Base-by-base conservation (phyloP, 2,113 vertebrate species). In the Enhydra lutris region DNA sequence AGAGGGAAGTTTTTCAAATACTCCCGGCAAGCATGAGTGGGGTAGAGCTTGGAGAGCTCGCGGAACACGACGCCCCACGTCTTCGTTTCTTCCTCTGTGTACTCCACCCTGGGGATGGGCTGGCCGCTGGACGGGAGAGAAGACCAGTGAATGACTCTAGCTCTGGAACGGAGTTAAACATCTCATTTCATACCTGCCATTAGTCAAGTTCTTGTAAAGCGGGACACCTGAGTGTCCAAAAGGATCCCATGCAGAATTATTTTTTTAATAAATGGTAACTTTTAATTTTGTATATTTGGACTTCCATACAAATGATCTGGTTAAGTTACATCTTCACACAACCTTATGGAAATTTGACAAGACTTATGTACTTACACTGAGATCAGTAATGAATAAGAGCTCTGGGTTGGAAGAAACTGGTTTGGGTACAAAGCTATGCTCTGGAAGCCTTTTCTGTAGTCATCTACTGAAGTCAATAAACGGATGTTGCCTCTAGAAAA, bases 1-100 rank as follows among this genome's bases (percentile, higher is more conserved):
- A 99, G 98, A 50, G 99, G 99, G 57, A 99, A 99, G 98, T 99
- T 99, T 98, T 99, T 99, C 96, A 99, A 98, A 97, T 99, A 99
- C 86, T 99, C 99, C 36, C 97, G 99, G 98, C 99, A 99, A 97
- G 99, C 99, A 21, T 99, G 99, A 34, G 99, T 99, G 1, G 99
- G 99, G 91, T 99, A 99, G 50, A 99, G 99, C 96, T 99, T 99
- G 97, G 99, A 99, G 83, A 99, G 99, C 97, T 99, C 99, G 61
- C 99, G 99, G 98, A 99, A 99, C 4, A 99, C 99, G 12, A 99
- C 98, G 0, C 99, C 99, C 99, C 99, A 99, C 0, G 99, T 99
- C 98, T 98, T 99, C 34, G 99, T 98, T 98, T 99, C 99, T 98
- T 99, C 99, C 26, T 95, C 95, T 0, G 99, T 99, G 94, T 99